Base-by-base conservation (phyloP, 2,888 invertebrate species). In the Tipula lateralis region DNA sequence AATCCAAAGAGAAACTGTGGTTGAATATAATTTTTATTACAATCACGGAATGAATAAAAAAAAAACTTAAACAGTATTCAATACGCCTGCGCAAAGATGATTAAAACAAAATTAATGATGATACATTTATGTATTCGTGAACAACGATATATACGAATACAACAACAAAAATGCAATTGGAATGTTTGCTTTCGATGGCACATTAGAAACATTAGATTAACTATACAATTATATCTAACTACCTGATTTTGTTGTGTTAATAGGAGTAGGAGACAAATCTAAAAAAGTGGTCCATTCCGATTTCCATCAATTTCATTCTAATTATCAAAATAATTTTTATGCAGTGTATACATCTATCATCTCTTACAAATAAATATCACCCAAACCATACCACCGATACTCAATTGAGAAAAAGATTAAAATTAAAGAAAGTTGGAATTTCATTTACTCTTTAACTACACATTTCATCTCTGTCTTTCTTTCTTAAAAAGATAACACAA, bases 61-160 rank as follows among this genome's bases (percentile, higher is more conserved):
- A 24, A n/a, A 39, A 39, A 12, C 12, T 50, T 50, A 50, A n/a
- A 50, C 19, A 50, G 50, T 7, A 50, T 24, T 19, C 9, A 50
- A 5, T 50, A 66, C 66, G 66, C 66, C 66, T 66, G 66, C 66
- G 66, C 66, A 66, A 24, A 66, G 66, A 66, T 66, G 66, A 66
- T 66, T 66, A 66, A 66, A 66, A 66, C 24, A 66, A 66, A 66
- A 66, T 66, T 66, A 66, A 66, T 24, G 66, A 66, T 66, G 24
- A 24, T 66, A 66, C 66, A 24, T 66, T 66, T 66, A 66, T 66
- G 66, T 24, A 66, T 66, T 66, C 24, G 19, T 66, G 66, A 66
- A 66, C 66, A 66, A 66, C 9, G 32, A 36, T 2, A 16, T 19
- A 66, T 66, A 66, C 24, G 24, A 6, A 66, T 24, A 66, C 66